Base-by-base conservation (phyloP, 2,888 invertebrate species). In the Pyrrhia umbra region DNA sequence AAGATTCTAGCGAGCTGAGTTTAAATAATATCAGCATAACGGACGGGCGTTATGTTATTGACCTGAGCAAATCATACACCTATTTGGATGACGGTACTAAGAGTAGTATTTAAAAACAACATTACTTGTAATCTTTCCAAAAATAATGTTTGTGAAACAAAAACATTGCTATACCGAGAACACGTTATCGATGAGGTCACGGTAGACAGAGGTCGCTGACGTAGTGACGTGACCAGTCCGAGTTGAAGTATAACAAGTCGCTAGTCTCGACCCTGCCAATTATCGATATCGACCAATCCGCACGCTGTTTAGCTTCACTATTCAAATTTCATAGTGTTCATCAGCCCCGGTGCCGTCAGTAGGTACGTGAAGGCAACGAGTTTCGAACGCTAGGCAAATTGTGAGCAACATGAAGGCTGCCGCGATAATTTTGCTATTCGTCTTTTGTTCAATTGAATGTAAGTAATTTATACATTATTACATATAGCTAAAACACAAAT, bases 111-210 rank as follows among this genome's bases (percentile, higher is more conserved):
- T 15, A 37, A 1, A 37, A 37, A 37, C 15, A 37, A 37, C 10
- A 23, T 30, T 40, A n/a, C 15, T 37, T 27, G 34, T 13, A 37
- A 37, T 37, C 37, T 37, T 15, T 37, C n/a, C 15, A 37, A 37
- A 37, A 63, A 20, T 46, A 6, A 25, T 20, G 49, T 56, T 37
- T 37, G 71, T 75, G 72, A 68, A 77, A 75, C 70, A 72, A 75
- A 82, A 82, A 85, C 77, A 85, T 64, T 62, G 57, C 16, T 50
- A 37, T 85, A 84, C 81, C 73, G 75, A 86, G 85, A 86, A 65
- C 75, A 64, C 68, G 85, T 84, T 90, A 91, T 91, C 91, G 77
- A 74, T 86, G 87, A 91, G 91, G 91, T 91, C 91, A 88, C 63
- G 74, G 59, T 68, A 69, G 76, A 49, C 81, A 86, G 85, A 91